Evolutionary conservation across 2,888 invertebrate species (phyloP).

Genomic region (Agrotis clavis): DNA sequence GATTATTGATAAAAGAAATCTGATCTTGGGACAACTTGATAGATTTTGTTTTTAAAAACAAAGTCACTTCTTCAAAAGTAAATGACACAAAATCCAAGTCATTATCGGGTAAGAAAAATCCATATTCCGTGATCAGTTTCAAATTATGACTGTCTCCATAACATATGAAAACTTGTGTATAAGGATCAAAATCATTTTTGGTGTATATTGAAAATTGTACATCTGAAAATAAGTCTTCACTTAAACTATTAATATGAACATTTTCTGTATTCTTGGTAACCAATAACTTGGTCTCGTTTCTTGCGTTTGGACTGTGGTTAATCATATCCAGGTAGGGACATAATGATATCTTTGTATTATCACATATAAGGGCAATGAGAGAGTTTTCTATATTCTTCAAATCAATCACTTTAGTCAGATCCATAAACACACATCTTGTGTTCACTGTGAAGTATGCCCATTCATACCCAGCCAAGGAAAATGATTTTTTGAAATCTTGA

Average conservation of each 20-base stretch:
- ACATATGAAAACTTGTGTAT: constrained; percentile 96
- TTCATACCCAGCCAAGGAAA: constrained; percentile 91
- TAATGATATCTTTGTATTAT: constrained; percentile 93
- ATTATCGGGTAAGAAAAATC: constrained; percentile 94
- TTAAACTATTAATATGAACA: constrained; percentile 76
- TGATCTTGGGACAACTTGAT: constrained; percentile 90
- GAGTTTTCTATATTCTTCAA: constrained; percentile 84
- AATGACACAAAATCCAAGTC: constrained; percentile 93
- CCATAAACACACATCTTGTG: constrained; percentile 95
- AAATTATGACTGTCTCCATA: constrained; percentile 96
- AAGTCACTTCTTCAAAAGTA: constrained; percentile 88
- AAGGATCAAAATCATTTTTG: constrained; percentile 90
- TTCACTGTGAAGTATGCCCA: constrained; percentile 97
- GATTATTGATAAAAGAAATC: constrained; percentile 92
- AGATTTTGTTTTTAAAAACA: constrained; percentile 79
- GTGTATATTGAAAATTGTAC: constrained; percentile 87
- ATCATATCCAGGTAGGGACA: constrained; percentile 97
- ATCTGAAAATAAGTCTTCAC: constrained; percentile 80
- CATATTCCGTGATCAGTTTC: constrained; percentile 96
- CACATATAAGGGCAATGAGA: constrained; percentile 86
- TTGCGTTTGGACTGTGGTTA: constrained; percentile 94
- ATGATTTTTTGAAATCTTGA: constrained; percentile 78
- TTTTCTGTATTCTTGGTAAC: constrained; percentile 79
- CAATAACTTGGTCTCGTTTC: constrained; percentile 89
- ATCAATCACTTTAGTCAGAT: constrained; percentile 86